Percentiles rank a stretch among this genome's conserved stretches.
These are phyloP conservation scores for Lordiphosa stackelbergi DNA, from an alignment of 1,140 invertebrate species.

Conservation along the genomic window DNA sequence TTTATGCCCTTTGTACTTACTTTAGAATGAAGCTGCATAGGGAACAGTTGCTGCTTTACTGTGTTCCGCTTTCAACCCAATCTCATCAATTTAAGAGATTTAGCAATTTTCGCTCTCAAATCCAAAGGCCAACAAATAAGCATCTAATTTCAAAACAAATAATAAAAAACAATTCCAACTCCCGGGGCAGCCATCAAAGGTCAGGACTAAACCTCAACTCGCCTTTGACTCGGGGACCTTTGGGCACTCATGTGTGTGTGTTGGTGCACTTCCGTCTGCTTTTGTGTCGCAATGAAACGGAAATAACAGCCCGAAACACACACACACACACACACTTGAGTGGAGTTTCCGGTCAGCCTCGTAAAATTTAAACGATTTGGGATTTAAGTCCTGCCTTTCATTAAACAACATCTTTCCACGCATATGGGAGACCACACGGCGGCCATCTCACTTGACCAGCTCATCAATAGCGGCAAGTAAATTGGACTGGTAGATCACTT, in stretches of 20 bases:
- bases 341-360: slow-evolving; percentile 37
- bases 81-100: no score
- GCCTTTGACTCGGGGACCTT: slow-evolving; percentile 31
- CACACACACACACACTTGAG: slow-evolving; percentile 13
- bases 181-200: slow-evolving; percentile 33
- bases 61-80: no score
- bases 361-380: slow-evolving; percentile 49
- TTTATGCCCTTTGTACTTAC: no score
- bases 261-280: slow-evolving; percentile 53
- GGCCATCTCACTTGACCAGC: slow-evolving; percentile 39
- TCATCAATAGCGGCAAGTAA: no score
- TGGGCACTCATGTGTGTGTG: slow-evolving; percentile 24
- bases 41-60: no score
- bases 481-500: no score
- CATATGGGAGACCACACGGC: slow-evolving; percentile 65
- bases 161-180: slow-evolving; percentile 33
- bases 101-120: not conserved
- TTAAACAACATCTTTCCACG: slow-evolving; percentile 56
- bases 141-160: slow-evolving; percentile 56
- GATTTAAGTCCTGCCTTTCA: slow-evolving; percentile 28
- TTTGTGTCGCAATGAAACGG: slow-evolving; percentile 61
- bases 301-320: slow-evolving; percentile 56
- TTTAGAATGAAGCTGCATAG: no score
- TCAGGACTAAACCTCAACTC: slow-evolving; percentile 22
- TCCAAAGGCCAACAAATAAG: slow-evolving; percentile 41